phyloP scores from a whole-genome alignment of 2,797 vertebrate species.

The Adelosebastes latens region DNA sequence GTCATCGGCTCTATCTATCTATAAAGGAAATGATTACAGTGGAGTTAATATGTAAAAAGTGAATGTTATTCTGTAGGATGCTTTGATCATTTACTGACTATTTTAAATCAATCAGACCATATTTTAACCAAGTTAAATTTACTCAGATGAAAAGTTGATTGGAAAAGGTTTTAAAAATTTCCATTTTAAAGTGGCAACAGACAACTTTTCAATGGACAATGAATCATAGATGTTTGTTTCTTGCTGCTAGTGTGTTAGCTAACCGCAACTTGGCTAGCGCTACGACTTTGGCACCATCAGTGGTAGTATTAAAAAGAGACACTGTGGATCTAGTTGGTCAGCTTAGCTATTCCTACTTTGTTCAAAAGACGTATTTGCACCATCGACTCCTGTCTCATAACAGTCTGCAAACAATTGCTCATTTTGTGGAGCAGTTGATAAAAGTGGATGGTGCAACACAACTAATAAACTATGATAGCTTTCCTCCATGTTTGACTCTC shows the following conservation, averaged over 20 bases:
- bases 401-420: too few relatives aligned
- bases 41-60: neutral
- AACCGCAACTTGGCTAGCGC: too few relatives aligned
- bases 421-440: neutral
- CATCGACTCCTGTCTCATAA: too few relatives aligned
- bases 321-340: neutral
- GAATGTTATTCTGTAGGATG: neutral
- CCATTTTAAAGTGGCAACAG: too few relatives aligned
- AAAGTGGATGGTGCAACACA: neutral
- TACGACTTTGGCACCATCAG: neutral
- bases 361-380: too few relatives aligned
- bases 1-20: neutral
- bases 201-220: too few relatives aligned
- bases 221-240: too few relatives aligned
- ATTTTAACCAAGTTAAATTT: neutral
- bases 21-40: neutral
- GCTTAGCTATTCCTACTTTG: neutral
- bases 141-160: too few relatives aligned
- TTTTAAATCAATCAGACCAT: neutral
- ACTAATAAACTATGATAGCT: neutral
- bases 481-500: neutral
- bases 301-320: neutral
- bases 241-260: too few relatives aligned
- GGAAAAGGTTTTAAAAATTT: too few relatives aligned
- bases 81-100: neutral